A percentile compares a stretch with the other conserved stretches of the same genome.
Evolutionary conservation across 2,113 vertebrate species (phyloP).

Genomic region (Stegostoma tigrinum): DNA sequence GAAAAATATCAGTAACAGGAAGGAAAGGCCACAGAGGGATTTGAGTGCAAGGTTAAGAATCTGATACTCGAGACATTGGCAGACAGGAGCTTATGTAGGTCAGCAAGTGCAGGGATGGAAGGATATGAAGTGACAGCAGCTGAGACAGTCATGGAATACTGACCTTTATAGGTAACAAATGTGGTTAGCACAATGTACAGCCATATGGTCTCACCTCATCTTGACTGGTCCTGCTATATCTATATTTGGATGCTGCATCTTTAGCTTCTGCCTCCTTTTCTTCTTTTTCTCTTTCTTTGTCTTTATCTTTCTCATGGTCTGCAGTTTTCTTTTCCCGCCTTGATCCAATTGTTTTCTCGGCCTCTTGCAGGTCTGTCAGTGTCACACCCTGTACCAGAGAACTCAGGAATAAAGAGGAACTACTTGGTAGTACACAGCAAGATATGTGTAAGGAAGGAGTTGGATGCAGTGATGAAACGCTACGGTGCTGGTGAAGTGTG

Average conservation of each 20-base stretch:
- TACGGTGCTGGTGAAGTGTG: neutral
- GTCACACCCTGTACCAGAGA: constrained; percentile 60
- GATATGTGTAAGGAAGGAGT: neutral
- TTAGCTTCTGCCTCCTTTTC: constrained; percentile 52
- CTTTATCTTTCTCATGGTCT: constrained; percentile 40
- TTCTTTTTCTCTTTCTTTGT: constrained; percentile 49
- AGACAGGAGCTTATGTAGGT: neutral
- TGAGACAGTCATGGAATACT: neutral
- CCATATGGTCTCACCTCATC: neutral
- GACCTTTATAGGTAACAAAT: neutral
- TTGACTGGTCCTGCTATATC: neutral
- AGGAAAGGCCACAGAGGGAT: neutral
- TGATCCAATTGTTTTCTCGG: constrained; percentile 63
- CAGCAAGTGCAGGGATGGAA: neutral
- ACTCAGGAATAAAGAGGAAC: neutral
- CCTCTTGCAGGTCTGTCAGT: constrained; percentile 69
- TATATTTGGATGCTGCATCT: neutral
- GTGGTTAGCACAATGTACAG: neutral
- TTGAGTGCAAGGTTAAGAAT: neutral
- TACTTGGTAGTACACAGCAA: neutral
- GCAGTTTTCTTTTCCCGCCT: constrained; percentile 49
- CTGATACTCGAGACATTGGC: neutral
- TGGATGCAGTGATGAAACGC: neutral
- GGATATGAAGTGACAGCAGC: neutral
- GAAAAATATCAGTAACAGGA: neutral